Evolutionary conservation across 53 echinoderm and acorn worm genomes (phyloP).

Genomic region (Paracentrotus lividus): DNA sequence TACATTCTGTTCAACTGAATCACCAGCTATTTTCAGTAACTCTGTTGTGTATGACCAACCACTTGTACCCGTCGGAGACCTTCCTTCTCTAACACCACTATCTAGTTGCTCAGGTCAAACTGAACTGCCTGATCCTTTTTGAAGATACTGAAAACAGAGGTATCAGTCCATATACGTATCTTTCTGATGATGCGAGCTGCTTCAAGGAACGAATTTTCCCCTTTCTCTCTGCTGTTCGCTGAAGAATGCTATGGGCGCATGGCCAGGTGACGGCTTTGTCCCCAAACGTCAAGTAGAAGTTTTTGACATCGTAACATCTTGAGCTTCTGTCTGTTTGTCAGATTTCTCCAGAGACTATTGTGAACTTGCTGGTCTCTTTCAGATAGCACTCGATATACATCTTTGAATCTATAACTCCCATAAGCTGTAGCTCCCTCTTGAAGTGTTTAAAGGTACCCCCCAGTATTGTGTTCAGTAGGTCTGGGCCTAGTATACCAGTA

Average conservation of each 20-base stretch:
- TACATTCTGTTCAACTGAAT: neutral
- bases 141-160: too few relatives aligned
- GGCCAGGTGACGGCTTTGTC: constrained; percentile 34
- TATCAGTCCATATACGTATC: too few relatives aligned
- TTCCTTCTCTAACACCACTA: neutral
- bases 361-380: constrained; percentile 76
- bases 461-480: too few relatives aligned
- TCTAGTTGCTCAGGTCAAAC: neutral
- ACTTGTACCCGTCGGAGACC: neutral
- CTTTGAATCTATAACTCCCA: constrained; percentile 76
- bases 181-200: too few relatives aligned
- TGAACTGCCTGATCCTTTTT: neutral
- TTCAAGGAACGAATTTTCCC: too few relatives aligned
- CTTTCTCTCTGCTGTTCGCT: neutral
- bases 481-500: too few relatives aligned
- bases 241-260: constrained; percentile 5
- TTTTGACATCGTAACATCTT: constrained; percentile 69
- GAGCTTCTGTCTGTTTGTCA: constrained; percentile 66
- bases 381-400: constrained; percentile 71
- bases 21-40: neutral
- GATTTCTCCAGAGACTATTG: constrained; percentile 57
- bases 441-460: too few relatives aligned
- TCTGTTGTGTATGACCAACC: neutral
- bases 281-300: neutral
- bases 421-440: too few relatives aligned